Base-by-base conservation (phyloP, 2,797 vertebrate genomes). In the Poeciliopsis infans region DNA sequence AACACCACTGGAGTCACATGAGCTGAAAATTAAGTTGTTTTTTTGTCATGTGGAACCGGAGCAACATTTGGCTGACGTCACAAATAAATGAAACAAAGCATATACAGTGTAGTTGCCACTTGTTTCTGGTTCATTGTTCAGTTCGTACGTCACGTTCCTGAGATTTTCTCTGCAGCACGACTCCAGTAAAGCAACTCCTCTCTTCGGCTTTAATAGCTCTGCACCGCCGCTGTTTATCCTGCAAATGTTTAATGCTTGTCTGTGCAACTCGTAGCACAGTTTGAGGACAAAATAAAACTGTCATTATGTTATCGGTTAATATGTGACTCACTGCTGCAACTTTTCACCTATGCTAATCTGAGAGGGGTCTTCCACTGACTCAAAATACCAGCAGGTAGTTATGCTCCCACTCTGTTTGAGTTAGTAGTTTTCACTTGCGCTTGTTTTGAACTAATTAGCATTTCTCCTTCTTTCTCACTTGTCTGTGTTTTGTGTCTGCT, bases 301-400 rank as follows among this genome's bases (percentile, higher is more conserved):
- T 64, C 75, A 45, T 74, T 39, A 31, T 79, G 10, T 71, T 80
- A 57, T 73, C n/a, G 80, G 55, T 83, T 72, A 81, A n/a, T 77
- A 39, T 87, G 84, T 91, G 89, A 92, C 74, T 91, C 87, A 91
- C 6, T 57, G 20, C 36, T 87, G 33, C 47, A 45, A 23, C 20
- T 82, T 83, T 83, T 39, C 66, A 16, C 71, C 41, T 49, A 3
- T 82, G 75, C 64, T 78, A 53, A 78, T 75, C 82, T 66, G 68
- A 39, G 75, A 79, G 84, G 89, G 90, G 75, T 92, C 83, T 93
- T 91, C 86, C 86, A 79, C 73, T 91, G 91, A 94, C 85, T 93
- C 91, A 91, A 57, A 92, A 83, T 73, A 70, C 76, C 82, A 87
- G 80, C 53, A 82, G 79, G 79, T 88, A 79, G 45, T 86, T 36